Evolutionary conservation across 2,888 invertebrate species (phyloP).

Genomic region (Pristionchus entomophagus): DNA sequence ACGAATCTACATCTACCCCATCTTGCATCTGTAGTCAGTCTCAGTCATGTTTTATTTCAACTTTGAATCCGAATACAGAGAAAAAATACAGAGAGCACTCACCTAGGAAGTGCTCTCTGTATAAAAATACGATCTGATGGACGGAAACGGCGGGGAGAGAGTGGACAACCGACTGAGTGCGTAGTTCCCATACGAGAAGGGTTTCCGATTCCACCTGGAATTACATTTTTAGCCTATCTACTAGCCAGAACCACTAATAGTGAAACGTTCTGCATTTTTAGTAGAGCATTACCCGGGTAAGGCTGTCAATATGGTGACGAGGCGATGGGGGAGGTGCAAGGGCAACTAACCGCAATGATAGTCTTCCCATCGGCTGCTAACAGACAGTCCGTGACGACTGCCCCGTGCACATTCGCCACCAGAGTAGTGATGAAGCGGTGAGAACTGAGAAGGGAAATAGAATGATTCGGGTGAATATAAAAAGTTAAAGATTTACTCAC

Average conservation of each 20-base stretch:
- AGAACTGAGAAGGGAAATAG: slow-evolving; percentile 53
- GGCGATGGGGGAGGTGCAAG: too few relatives aligned
- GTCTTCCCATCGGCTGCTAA: slow-evolving; percentile 62
- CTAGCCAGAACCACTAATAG: too few relatives aligned
- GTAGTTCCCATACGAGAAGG: slow-evolving; percentile 69
- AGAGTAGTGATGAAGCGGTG: slow-evolving; percentile 69
- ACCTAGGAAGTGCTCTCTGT: slow-evolving; percentile 65
- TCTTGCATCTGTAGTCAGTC: background rate
- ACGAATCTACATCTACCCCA: background rate
- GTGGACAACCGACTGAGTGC: slow-evolving; percentile 68
- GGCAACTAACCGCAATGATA: slow-evolving; percentile 50
- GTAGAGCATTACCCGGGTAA: too few relatives aligned
- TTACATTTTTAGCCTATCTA: background rate
- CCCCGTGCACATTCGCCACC: slow-evolving; percentile 70
- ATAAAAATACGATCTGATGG: slow-evolving; percentile 64
- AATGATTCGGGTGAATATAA: too few relatives aligned
- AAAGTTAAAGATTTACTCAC: too few relatives aligned
- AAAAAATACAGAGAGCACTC: too few relatives aligned
- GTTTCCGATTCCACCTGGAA: slow-evolving; percentile 57
- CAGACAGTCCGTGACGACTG: slow-evolving; percentile 67
- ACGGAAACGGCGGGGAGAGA: slow-evolving; percentile 62
- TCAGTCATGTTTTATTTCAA: too few relatives aligned
- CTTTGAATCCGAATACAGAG: too few relatives aligned
- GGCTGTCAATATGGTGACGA: too few relatives aligned
- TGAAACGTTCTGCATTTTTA: too few relatives aligned